Base-by-base conservation (phyloP, 2,888 invertebrate genomes). In the Diplazon laetatorius region DNA sequence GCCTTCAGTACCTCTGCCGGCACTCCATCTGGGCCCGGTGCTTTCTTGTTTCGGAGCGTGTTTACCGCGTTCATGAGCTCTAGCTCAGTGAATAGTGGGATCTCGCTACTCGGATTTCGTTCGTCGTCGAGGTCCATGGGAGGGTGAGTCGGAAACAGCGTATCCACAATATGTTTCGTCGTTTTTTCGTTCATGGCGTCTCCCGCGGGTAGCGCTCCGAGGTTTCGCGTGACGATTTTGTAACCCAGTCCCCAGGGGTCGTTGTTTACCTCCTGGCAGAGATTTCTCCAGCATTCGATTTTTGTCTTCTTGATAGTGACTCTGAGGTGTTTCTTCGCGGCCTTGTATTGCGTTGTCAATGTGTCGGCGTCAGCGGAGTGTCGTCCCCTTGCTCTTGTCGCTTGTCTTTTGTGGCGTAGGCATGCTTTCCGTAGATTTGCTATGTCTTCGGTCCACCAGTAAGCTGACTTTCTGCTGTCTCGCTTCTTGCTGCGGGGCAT, bases 241-340 rank as follows among this genome's bases (percentile, higher is more conserved):
- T 84, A 84, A 5, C 80, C 82, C 18, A 72, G 16, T 10, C 82
- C 84, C 84, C 85, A 84, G 1, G 78, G 76, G 59, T 85, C 82
- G 20, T 50, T 52, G 22, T 80, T 63, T 1, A 86, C 66, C 2
- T 83, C 81, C 8, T 80, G 52, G 48, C 76, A 71, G 8, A 86
- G 70, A 8, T 71, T 57, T 35, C 62, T 75, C 86, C 83, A 86
- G 12, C 71, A 39, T 10, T 70, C 14, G 0, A 14, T 59, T 37
- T 85, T 86, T 14, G 59, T 74, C 2, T 12, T 16, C n/a, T 71
- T 63, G 18, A 81, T 81, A 12, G 55, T 62, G 30, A 3, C n/a
- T 16, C 0, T 22, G 37, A 0, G 79, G 68, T 1, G 12, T 39
- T 50, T 76, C 73, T 22, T 39, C 76, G 9, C 80, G 57, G 1